Percentiles rank a stretch among this genome's conserved stretches.
phyloP scores from a whole-genome alignment of 2,113 vertebrate genomes.

The Oncorhynchus tshawytscha region DNA sequence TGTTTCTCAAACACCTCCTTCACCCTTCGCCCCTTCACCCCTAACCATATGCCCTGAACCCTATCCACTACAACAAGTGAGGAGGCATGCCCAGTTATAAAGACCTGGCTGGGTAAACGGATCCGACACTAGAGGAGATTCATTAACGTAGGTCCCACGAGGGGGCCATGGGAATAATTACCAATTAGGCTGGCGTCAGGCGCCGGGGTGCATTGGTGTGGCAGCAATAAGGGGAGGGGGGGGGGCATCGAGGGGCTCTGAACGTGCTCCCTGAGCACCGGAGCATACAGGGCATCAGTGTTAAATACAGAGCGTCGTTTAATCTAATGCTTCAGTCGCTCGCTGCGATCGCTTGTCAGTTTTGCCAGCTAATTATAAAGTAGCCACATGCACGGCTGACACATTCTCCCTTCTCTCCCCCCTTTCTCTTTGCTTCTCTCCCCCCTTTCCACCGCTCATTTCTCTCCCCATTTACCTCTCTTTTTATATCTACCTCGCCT shows the following conservation, averaged over 20 bases:
- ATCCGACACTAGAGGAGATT: slow-evolving; percentile 50
- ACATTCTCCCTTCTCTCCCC: not conserved
- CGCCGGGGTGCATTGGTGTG: slow-evolving; percentile 32
- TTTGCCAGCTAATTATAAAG: slow-evolving; percentile 83
- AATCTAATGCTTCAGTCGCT: slow-evolving; percentile 68
- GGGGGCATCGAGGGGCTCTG: slow-evolving; percentile 5
- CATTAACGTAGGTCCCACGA: slow-evolving; percentile 61
- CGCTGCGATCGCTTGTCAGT: slow-evolving; percentile 70
- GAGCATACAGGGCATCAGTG: slow-evolving; percentile 65
- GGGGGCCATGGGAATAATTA: slow-evolving; percentile 70
- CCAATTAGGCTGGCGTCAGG: slow-evolving; percentile 71
- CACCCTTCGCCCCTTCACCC: too few species aligned
- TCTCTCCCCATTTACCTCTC: not conserved
- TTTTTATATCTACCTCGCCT: slow-evolving; percentile 2
- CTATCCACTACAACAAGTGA: not conserved
- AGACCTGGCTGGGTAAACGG: slow-evolving; percentile 30
- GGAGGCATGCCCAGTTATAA: slow-evolving; percentile 10
- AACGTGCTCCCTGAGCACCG: slow-evolving; percentile 65
- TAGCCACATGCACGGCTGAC: slow-evolving; percentile 46
- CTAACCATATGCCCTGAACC: not conserved
- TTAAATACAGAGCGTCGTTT: slow-evolving; percentile 72
- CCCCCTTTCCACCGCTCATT: not conserved
- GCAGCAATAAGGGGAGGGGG: not conserved
- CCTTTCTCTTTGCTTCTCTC: not conserved
- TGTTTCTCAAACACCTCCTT: too few species aligned